These are phyloP conservation scores for Reinhardtius hippoglossoides DNA, from an alignment of 2,113 vertebrate species.

Conservation along the genomic window DNA sequence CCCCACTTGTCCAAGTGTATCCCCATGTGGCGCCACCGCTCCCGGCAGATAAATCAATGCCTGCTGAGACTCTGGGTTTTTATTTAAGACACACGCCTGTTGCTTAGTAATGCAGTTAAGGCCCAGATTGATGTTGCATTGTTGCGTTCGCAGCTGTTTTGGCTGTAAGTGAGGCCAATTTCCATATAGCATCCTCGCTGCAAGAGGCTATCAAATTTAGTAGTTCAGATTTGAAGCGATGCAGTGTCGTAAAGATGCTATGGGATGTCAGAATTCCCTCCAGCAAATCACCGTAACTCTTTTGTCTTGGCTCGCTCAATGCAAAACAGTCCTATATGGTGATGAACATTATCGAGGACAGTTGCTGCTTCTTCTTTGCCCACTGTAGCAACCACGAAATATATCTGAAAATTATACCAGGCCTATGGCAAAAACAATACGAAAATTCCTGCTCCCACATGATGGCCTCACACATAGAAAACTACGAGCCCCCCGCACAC, in stretches of 20 bases:
- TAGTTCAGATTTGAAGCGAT: slow-evolving; percentile 1
- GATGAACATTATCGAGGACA: not conserved
- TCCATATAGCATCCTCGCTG: not conserved
- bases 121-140: not conserved
- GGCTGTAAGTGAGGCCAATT: not conserved
- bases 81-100: slow-evolving; percentile 19
- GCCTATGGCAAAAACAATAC: not conserved
- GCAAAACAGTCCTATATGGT: not conserved
- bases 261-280: slow-evolving; percentile 3
- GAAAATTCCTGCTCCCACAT: slow-evolving; percentile 28
- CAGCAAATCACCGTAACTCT: not conserved
- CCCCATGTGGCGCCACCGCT: not conserved
- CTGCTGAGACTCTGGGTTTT: not conserved
- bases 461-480: slow-evolving; percentile 1
- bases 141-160: not conserved
- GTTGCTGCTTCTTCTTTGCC: slow-evolving; percentile 10
- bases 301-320: not conserved
- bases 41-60: slow-evolving; percentile 14
- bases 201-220: not conserved
- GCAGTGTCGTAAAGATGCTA: not conserved
- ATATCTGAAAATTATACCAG: slow-evolving; percentile 7
- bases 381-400: slow-evolving; percentile 5
- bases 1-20: not conserved
- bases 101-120: slow-evolving; percentile 26
- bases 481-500: not conserved